Evolutionary conservation across 2,888 invertebrate species (phyloP).

Genomic region (Napeogenes sylphis): DNA sequence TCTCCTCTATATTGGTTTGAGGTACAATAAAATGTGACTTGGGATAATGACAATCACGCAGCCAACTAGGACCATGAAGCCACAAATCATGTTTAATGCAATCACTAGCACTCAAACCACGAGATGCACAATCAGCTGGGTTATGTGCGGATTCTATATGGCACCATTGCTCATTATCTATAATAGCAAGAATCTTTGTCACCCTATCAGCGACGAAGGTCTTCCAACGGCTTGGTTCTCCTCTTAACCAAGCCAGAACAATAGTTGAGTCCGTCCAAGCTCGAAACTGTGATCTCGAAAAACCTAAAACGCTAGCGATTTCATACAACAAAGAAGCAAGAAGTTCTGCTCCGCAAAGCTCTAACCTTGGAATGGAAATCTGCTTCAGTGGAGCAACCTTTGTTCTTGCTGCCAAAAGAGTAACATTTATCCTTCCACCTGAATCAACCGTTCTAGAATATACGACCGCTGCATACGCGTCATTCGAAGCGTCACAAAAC

Average conservation of each 20-base stretch:
- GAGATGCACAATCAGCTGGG: conserved; percentile 29
- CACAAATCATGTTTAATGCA: conserved; percentile 23
- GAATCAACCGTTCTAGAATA: neutral
- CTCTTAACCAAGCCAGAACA: conserved; percentile 28
- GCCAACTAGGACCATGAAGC: conserved; percentile 26
- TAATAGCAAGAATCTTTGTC: conserved; percentile 17
- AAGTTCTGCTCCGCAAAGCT: conserved; percentile 21
- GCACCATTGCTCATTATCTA: conserved; percentile 13
- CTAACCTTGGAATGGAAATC: conserved; percentile 24
- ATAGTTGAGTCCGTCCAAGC: conserved; percentile 31
- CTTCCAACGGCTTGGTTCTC: conserved; percentile 26
- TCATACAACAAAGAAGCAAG: conserved; percentile 23
- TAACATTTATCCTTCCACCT: neutral
- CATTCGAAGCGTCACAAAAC: conserved; percentile 3
- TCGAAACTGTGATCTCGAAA: conserved; percentile 17
- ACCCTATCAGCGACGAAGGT: conserved; percentile 32
- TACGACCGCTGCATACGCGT: neutral
- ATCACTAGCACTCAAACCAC: conserved; percentile 14
- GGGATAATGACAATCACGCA: no score
- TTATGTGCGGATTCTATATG: conserved; percentile 29
- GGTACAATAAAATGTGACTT: no score
- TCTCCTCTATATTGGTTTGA: no score
- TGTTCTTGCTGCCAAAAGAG: conserved; percentile 20
- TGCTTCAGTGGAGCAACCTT: conserved; percentile 25
- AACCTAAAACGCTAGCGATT: conserved; percentile 15